These are phyloP conservation scores for Drosophila crucigera DNA, from an alignment of 2,888 invertebrate genomes.

Conservation along the genomic window DNA sequence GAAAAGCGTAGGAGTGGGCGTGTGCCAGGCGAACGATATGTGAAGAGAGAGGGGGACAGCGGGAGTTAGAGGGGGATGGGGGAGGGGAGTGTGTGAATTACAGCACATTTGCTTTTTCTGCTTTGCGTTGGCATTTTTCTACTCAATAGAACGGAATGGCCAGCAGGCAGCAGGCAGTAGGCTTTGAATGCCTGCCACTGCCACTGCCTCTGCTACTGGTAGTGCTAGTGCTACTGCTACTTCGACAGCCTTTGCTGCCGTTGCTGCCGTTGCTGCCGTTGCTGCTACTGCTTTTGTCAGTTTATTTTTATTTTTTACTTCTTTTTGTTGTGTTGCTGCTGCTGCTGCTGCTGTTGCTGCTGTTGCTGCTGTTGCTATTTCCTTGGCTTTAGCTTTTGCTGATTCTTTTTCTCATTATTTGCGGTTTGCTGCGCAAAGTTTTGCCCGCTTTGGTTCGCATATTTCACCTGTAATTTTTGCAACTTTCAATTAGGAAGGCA, in stretches of 20 bases:
- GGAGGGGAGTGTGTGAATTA: conserved; percentile 1
- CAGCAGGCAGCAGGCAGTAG: conserved; percentile 28
- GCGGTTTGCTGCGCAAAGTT: conserved; percentile 61
- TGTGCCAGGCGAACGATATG: neutral
- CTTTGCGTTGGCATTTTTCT: conserved; percentile 63
- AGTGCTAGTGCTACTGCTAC: conserved; percentile 13
- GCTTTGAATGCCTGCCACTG: conserved; percentile 37
- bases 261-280: conserved; percentile 1
- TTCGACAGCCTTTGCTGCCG: conserved; percentile 4
- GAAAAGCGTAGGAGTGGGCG: neutral
- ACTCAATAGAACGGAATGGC: conserved; percentile 62
- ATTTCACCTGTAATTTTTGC: conserved; percentile 61
- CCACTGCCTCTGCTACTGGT: conserved; percentile 4
- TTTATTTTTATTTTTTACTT: conserved; percentile 9
- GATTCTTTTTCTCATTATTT: conserved; percentile 68
- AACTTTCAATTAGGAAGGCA: conserved; percentile 81
- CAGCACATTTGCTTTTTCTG: conserved; percentile 36
- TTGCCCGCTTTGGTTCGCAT: conserved; percentile 30
- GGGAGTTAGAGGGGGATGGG: neutral
- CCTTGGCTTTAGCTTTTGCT: conserved; percentile 25
- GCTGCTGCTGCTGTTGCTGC: neutral
- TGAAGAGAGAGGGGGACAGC: too few species aligned
- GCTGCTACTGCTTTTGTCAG: conserved; percentile 16
- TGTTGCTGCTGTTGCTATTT: conserved; percentile 16
- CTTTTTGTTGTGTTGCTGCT: neutral